These are phyloP conservation scores for Mercenaria mercenaria DNA, from an alignment of 1,140 invertebrate species.

Conservation along the genomic window DNA sequence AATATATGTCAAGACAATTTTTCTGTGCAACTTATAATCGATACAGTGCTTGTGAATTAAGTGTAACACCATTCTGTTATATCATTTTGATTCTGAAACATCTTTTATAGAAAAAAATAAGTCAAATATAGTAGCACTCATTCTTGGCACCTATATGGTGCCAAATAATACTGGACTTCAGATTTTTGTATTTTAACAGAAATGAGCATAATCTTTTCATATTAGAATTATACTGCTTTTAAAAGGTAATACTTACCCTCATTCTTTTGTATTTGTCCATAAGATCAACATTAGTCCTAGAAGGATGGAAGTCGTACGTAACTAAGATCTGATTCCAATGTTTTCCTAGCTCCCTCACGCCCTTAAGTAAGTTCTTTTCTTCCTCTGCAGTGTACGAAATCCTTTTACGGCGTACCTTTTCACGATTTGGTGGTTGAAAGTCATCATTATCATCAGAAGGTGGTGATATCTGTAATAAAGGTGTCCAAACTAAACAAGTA, in stretches of 20 bases:
- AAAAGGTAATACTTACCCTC: constrained; percentile 69
- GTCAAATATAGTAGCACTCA: too few species aligned
- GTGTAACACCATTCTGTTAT: too few species aligned
- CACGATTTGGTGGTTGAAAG: neutral
- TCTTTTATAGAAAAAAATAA: too few species aligned
- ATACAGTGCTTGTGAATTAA: too few species aligned
- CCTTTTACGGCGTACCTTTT: constrained; percentile 64
- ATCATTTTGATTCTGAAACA: too few species aligned
- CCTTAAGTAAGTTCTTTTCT: constrained; percentile 73
- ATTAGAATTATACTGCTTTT: too few species aligned
- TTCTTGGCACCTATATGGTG: too few species aligned
- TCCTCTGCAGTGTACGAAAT: constrained; percentile 78
- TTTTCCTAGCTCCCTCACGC: constrained; percentile 77
- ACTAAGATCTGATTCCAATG: constrained; percentile 80
- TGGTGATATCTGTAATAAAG: neutral
- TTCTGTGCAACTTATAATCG: too few species aligned
- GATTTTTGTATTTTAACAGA: too few species aligned
- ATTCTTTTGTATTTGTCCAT: constrained; percentile 82
- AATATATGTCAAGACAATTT: too few species aligned
- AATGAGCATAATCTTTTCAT: too few species aligned
- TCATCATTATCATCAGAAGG: neutral
- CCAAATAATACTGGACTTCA: too few species aligned
- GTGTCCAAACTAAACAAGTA: neutral
- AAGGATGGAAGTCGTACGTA: constrained; percentile 79
- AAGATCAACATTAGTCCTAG: constrained; percentile 79